Percentiles rank a stretch among this genome's conserved stretches.
These are phyloP conservation scores for Meteorus cinctellus DNA, from an alignment of 2,888 invertebrate genomes.

Conservation along the genomic window DNA sequence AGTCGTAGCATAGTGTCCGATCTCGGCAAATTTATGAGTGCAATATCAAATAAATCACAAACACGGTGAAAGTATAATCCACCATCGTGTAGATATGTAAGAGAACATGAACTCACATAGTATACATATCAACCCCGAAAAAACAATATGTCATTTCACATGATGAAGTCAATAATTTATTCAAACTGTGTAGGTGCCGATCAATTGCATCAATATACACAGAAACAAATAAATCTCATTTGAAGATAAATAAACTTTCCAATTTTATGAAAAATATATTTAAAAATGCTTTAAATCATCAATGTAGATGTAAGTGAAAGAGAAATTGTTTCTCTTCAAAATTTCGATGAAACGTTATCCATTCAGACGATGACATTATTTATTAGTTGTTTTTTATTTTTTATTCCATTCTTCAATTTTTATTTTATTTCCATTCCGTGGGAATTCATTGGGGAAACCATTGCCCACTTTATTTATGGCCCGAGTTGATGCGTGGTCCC, in stretches of 20 bases:
- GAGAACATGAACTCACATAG: not conserved
- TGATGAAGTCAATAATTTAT: slow-evolving; percentile 4
- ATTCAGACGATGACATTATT: not conserved
- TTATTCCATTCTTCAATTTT: not conserved
- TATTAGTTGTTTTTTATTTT: slow-evolving; percentile 1
- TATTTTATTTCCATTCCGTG: slow-evolving; percentile 23
- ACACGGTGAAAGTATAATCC: slow-evolving; percentile 43
- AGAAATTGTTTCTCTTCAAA: slow-evolving; percentile 12
- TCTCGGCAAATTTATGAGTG: slow-evolving; percentile 44
- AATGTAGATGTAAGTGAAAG: not conserved
- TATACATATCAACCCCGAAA: slow-evolving; percentile 1
- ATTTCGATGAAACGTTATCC: slow-evolving; percentile 23
- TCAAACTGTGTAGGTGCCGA: not conserved
- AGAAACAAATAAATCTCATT: not conserved
- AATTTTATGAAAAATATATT: slow-evolving; percentile 8
- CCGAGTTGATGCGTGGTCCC: slow-evolving; percentile 26
- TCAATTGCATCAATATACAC: not conserved
- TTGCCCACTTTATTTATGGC: slow-evolving; percentile 47
- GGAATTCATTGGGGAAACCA: slow-evolving; percentile 34
- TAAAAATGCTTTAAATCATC: not conserved
- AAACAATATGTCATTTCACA: slow-evolving; percentile 28
- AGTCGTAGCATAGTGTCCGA: slow-evolving; percentile 45
- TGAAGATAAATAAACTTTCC: slow-evolving; percentile 1
- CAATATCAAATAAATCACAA: slow-evolving; percentile 47
- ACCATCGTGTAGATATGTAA: slow-evolving; percentile 23